Percentiles rank a stretch among this genome's conserved stretches.
These are phyloP conservation scores for Agrochola lychnidis DNA, from an alignment of 2,888 invertebrate species.

Conservation along the genomic window DNA sequence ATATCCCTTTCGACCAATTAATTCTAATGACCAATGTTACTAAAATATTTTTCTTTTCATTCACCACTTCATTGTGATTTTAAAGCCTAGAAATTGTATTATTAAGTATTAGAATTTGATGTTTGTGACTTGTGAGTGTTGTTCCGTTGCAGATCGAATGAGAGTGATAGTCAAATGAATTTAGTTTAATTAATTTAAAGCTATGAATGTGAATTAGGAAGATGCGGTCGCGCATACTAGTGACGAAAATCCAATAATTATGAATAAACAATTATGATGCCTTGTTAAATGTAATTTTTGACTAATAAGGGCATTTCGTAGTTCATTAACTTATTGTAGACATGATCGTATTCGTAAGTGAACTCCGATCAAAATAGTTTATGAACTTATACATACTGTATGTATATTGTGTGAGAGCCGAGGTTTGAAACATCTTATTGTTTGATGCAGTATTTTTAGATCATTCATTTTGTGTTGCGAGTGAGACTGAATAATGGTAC, in stretches of 20 bases:
- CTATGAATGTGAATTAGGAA: conserved; percentile 89
- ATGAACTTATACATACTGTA: conserved; percentile 73
- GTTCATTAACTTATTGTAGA: conserved; percentile 89
- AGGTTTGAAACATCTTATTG: conserved; percentile 78
- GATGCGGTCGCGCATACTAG: conserved; percentile 91
- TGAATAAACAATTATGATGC: conserved; percentile 86
- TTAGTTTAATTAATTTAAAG: conserved; percentile 89
- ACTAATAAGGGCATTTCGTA: conserved; percentile 89
- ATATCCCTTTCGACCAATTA: conserved; percentile 90
- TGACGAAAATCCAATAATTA: conserved; percentile 91
- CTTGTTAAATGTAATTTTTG: conserved; percentile 88
- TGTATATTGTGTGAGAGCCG: conserved; percentile 76
- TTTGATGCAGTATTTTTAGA: conserved; percentile 89
- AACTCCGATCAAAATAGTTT: conserved; percentile 88
- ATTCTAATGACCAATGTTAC: conserved; percentile 85
- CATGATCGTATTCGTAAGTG: conserved; percentile 84
- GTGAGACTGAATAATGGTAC: conserved; percentile 90
- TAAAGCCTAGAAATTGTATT: conserved; percentile 89
- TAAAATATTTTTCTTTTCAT: conserved; percentile 82
- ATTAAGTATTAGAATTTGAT: conserved; percentile 90
- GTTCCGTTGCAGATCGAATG: conserved; percentile 83
- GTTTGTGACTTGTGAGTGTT: conserved; percentile 86
- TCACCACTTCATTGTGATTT: conserved; percentile 88
- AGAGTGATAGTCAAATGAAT: conserved; percentile 90
- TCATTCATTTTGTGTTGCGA: conserved; percentile 87